These are phyloP conservation scores for Colaptes auratus DNA, from an alignment of 2,113 vertebrate species.

Conservation along the genomic window DNA sequence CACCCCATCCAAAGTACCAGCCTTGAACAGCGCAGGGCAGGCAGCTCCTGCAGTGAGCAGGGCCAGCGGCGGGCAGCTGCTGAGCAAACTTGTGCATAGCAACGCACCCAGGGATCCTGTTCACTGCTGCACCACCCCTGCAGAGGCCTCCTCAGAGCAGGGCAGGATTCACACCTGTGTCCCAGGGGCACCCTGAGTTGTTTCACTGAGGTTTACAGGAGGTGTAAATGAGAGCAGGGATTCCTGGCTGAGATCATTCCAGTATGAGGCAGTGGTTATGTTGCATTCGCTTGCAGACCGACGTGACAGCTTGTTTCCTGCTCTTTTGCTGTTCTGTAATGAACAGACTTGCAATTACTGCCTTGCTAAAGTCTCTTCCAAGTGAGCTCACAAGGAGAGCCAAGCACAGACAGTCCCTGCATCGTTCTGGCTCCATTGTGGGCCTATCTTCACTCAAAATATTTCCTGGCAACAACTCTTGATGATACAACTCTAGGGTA, in stretches of 20 bases:
- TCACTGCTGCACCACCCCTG: not conserved
- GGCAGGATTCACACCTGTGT: not conserved
- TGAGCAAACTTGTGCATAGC: not conserved
- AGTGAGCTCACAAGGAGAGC: not conserved
- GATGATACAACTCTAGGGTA: not conserved
- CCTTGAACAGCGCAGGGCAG: fast-evolving
- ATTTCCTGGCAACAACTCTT: not conserved
- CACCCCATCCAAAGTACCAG: not conserved
- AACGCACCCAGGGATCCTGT: fast-evolving
- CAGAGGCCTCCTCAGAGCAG: not conserved
- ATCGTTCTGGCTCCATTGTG: not conserved
- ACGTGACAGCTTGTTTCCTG: conserved; percentile 37
- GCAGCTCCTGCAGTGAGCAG: fast-evolving
- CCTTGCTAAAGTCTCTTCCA: not conserved
- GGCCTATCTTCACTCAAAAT: not conserved
- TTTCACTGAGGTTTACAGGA: not conserved
- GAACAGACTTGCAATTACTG: conserved; percentile 27
- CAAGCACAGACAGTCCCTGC: not conserved
- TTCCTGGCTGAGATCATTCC: not conserved
- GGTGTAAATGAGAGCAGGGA: not conserved
- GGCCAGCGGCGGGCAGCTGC: not conserved
- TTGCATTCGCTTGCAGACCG: conserved; percentile 18
- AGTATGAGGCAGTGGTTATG: conserved; percentile 13
- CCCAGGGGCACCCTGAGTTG: not conserved
- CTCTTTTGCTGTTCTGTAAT: conserved; percentile 14